Evolutionary conservation across 92 coral and sea anemone genomes (phyloP).

Genomic region (Porites evermanni): DNA sequence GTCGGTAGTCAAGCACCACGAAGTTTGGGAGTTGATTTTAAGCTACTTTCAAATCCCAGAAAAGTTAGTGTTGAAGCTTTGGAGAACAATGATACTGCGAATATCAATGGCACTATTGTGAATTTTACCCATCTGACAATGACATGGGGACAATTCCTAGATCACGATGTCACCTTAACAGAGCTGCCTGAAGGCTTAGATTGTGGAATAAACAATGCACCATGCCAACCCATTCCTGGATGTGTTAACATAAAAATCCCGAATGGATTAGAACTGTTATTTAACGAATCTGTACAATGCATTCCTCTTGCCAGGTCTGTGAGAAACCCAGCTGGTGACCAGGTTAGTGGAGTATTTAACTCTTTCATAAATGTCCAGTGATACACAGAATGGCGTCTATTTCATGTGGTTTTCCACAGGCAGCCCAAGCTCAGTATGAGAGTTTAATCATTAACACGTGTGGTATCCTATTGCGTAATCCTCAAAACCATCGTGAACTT

Average conservation of each 20-base stretch:
- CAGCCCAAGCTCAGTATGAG: no score
- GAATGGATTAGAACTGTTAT: neutral
- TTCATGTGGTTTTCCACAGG: no score
- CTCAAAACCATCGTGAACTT: no score
- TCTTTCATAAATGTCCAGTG: neutral
- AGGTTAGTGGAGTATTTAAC: constrained; percentile 3
- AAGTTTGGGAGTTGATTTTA: neutral
- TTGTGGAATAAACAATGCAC: constrained; percentile 12
- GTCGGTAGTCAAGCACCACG: constrained; percentile 4
- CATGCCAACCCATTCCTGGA: neutral
- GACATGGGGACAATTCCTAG: constrained; percentile 46
- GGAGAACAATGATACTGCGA: neutral
- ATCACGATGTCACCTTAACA: constrained; percentile 34
- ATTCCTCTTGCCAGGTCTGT: constrained; percentile 10
- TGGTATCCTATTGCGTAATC: no score
- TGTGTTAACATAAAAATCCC: neutral
- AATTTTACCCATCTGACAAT: constrained; percentile 22
- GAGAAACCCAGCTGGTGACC: neutral
- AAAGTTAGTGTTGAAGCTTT: neutral
- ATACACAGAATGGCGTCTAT: no score
- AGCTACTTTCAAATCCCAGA: neutral
- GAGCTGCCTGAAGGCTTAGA: neutral
- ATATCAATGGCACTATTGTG: neutral
- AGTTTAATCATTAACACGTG: no score
- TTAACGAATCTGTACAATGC: neutral